Evolutionary conservation across 2,113 vertebrate genomes (phyloP).

Genomic region (Dinomys branickii): DNA sequence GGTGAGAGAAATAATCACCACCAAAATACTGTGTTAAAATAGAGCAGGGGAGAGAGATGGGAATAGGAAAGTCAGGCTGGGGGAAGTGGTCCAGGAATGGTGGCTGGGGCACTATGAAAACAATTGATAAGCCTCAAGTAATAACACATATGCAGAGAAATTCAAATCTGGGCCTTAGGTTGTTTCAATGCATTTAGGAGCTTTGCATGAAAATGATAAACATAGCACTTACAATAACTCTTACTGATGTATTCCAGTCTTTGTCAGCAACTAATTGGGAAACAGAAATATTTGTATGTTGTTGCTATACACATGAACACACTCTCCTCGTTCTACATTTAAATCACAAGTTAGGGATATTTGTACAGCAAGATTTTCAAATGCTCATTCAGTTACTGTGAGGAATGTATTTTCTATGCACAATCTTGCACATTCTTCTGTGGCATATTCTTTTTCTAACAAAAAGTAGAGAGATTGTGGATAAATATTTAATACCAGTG

Average conservation of each 20-base stretch:
- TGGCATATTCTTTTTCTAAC: not conserved
- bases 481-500: not conserved
- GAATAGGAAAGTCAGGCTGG: not conserved
- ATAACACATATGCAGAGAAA: not conserved
- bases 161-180: not conserved
- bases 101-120: not conserved
- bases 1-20: not conserved
- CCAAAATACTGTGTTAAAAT: not conserved
- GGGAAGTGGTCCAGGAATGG: not conserved
- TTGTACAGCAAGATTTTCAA: not conserved
- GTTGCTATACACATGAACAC: not conserved
- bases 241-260: not conserved
- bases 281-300: not conserved
- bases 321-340: not conserved
- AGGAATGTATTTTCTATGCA: not conserved
- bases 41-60: not conserved
- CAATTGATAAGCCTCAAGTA: not conserved
- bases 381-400: not conserved
- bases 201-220: constrained; percentile 31
- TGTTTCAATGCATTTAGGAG: not conserved
- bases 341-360: not conserved
- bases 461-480: not conserved
- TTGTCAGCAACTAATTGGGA: not conserved
- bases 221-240: not conserved
- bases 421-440: not conserved